Conservation (phyloP, 2,113 vertebrate species). For the Laticauda laticaudata region DNA sequence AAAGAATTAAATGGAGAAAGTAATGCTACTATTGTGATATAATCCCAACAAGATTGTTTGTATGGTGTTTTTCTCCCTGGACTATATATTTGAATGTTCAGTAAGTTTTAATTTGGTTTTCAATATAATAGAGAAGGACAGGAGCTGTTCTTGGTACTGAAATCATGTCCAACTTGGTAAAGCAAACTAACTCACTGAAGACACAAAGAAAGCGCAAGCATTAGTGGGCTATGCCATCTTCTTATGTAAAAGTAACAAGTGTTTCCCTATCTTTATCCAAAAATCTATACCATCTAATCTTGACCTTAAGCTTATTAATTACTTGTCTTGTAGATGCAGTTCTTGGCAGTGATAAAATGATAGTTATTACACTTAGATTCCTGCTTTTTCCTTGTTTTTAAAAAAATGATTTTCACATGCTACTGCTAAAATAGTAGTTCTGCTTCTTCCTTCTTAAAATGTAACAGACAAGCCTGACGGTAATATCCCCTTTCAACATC, state of each 20-base stretch:
- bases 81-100: background rate
- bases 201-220: slow-evolving; percentile 11
- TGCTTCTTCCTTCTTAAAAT: slow-evolving; percentile 34
- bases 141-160: background rate
- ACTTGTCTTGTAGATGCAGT: slow-evolving; percentile 37
- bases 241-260: slow-evolving; percentile 18
- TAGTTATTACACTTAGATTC: slow-evolving; percentile 55
- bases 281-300: slow-evolving; percentile 35
- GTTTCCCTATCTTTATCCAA: slow-evolving; percentile 12
- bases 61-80: background rate
- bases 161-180: background rate
- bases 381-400: background rate
- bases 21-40: background rate
- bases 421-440: slow-evolving; percentile 26
- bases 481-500: background rate
- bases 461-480: slow-evolving; percentile 19
- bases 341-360: slow-evolving; percentile 54
- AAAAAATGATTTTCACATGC: background rate
- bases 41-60: background rate
- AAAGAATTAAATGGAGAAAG: background rate
- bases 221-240: slow-evolving; percentile 21
- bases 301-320: slow-evolving; percentile 46
- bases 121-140: background rate
- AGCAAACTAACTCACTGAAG: background rate
- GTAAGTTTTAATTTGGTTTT: background rate